Base-by-base conservation (phyloP, 1,140 invertebrate genomes). In the Oppia nitens region DNA sequence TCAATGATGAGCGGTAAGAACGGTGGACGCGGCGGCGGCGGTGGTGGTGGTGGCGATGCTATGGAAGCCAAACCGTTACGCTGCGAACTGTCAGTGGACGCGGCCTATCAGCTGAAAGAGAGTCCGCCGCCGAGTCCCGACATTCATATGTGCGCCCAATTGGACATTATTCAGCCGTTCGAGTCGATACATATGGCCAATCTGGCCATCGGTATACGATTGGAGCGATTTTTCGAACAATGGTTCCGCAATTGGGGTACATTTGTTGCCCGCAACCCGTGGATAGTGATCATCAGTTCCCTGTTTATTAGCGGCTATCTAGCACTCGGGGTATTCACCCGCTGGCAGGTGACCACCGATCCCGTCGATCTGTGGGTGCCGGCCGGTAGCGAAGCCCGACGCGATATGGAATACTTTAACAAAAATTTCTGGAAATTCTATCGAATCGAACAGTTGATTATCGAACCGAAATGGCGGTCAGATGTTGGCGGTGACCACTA, bases 281-380 rank as follows among this genome's bases (percentile, higher is more conserved):
- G 83, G 77, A 63, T 80, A 3, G 80, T 95, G 2, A 72, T 96
- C 12, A 73, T 85, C 28, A 59, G 83, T 17, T 85, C 85, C 65
- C 71, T 80, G 0, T 76, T 79, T 63, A 70, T 67, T 73, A 74
- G 72, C 64, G 81, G 63, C 72, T 86, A 52, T 66, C 78, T 68
- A 68, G 71, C 59, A 63, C 85, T 51, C 75, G 89, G 68, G 70
- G 78, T 76, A 78, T 53, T 66, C 3, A 49, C 61, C 1, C 54
- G 66, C 54, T 80, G 87, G 55, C 69, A 78, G 60, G 74, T 93
- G 1, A 95, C 88, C 1, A 97, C 90, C 0, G 84, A 98, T 77
- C 95, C 95, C 0, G 92, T 98, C 0, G 83, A 98, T 73, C 74
- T 99, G 20, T 99, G 95, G 95, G 93, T 94, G 0, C 81, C 92